Evolutionary conservation across 2,113 vertebrate species (phyloP), one percentile per base, ranked within the genome.

Genomic region (Syrrhaptes paradoxus): DNA sequence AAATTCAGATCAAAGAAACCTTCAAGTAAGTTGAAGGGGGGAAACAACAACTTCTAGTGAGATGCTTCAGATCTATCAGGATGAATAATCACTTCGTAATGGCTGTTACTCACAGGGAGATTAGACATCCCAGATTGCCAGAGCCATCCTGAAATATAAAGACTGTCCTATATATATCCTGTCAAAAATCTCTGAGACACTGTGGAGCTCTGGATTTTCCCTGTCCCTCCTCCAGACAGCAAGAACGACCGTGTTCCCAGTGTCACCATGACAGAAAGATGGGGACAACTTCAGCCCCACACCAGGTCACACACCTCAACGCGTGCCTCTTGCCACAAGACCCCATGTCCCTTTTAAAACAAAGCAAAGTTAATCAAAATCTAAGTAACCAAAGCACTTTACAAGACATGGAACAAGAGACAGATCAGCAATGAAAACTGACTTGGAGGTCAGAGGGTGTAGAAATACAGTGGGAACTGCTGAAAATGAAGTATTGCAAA

Each of bases 231-330:
- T 82, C 29, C 46, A 76, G 25, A 24, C 46, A 83, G 14, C 0
- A 1, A 70, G 52, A 86, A 71, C 0, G 4, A 63, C 7, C 21
- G 22, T 2, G 3, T 46, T 85, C n/a, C 62, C 48, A 77, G 5
- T 6, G 28, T 2, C 34, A 71, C 7, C 1, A 0, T 0, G 2
- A 36, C 1, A 5, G n/a, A 58, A 84, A 45, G 43, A 43, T 0
- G 0, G 10, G 43, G 22, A 86, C 43, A 71, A 26, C 32, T 68
- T 90, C 21, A 43, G 36, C 26, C 18, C 29, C 16, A 18, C 3
- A 0, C 32, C 34, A 55, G 49, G 16, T 67, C 66, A 63, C 36
- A 26, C 10, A 34, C 26, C 62, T 24, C 59, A 58, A 11, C 1
- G 1, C 2, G 1, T 13, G 17, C 34, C 14, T 90, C 25, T 65